Conservation (phyloP, 2,888 invertebrate species). For the Tipula lateralis region DNA sequence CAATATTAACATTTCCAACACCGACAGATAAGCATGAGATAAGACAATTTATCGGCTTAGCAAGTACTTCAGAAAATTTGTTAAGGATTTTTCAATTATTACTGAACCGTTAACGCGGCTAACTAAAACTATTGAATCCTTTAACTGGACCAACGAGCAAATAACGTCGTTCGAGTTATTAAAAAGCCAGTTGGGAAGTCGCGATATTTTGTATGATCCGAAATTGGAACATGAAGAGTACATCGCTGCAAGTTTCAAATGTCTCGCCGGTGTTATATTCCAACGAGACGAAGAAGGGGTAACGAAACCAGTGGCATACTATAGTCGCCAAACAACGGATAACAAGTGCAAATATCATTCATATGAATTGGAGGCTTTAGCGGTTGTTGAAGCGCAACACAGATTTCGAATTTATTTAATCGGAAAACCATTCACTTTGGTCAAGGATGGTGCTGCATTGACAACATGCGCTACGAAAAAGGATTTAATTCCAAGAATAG, state of each 20-base stretch:
- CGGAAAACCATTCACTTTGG: background rate
- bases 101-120: slow-evolving; percentile 27
- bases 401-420: background rate
- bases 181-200: too few species aligned
- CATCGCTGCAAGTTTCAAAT: slow-evolving; percentile 38
- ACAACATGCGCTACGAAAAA: too few species aligned
- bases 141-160: background rate
- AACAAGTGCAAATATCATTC: too few species aligned
- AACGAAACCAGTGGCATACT: background rate
- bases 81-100: slow-evolving; percentile 29
- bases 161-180: too few species aligned
- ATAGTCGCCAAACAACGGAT: too few species aligned
- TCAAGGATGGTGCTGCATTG: background rate
- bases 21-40: slow-evolving; percentile 37
- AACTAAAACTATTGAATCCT: background rate
- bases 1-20: slow-evolving; percentile 37
- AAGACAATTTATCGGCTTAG: too few species aligned
- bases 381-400: background rate
- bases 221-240: slow-evolving; percentile 38
- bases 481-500: too few species aligned
- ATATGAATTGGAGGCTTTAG: background rate
- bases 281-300: slow-evolving; percentile 33
- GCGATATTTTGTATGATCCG: too few species aligned
- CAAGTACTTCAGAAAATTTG: slow-evolving; percentile 35
- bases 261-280: slow-evolving; percentile 37